Evolutionary conservation across 2,113 vertebrate genomes (phyloP).

Genomic region (Donacobius atricapilla): DNA sequence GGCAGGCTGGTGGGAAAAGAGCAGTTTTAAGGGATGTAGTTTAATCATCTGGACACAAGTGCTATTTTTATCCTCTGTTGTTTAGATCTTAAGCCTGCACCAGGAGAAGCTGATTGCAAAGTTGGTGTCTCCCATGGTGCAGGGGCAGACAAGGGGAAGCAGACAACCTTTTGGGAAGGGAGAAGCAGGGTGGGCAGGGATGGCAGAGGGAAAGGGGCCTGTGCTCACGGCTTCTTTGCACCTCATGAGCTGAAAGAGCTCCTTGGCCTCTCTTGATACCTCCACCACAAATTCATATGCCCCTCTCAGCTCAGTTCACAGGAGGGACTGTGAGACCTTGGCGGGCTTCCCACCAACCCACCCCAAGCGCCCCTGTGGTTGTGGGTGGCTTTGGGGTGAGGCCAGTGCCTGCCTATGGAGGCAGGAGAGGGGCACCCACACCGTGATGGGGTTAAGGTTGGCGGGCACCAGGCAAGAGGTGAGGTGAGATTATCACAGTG

Average conservation of each 20-base stretch:
- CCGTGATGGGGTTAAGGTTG: rapidly evolving
- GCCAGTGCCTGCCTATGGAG: rapidly evolving
- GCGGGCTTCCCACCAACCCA: not conserved
- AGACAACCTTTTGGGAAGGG: not conserved
- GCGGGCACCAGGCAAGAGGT: not conserved
- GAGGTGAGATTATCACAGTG: rapidly evolving
- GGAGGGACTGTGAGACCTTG: rapidly evolving
- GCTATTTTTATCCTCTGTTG: not conserved
- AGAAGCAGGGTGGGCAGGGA: not conserved
- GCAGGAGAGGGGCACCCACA: not conserved
- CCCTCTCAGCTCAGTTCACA: too few relatives aligned
- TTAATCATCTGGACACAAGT: not conserved
- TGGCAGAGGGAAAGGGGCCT: too few relatives aligned
- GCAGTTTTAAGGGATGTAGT: not conserved
- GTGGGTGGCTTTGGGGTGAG: not conserved
- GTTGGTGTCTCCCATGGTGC: not conserved
- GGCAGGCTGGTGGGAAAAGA: not conserved
- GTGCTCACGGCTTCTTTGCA: rapidly evolving
- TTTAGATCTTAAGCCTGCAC: not conserved
- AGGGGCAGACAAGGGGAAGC: rapidly evolving
- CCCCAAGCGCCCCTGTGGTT: too few relatives aligned
- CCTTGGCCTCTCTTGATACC: rapidly evolving
- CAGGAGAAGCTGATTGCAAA: not conserved
- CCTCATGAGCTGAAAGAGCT: not conserved
- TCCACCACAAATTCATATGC: rapidly evolving